Evolutionary conservation across 2,113 vertebrate species (phyloP), one percentile per base, ranked within the genome.

Genomic region (Platichthys flesus): DNA sequence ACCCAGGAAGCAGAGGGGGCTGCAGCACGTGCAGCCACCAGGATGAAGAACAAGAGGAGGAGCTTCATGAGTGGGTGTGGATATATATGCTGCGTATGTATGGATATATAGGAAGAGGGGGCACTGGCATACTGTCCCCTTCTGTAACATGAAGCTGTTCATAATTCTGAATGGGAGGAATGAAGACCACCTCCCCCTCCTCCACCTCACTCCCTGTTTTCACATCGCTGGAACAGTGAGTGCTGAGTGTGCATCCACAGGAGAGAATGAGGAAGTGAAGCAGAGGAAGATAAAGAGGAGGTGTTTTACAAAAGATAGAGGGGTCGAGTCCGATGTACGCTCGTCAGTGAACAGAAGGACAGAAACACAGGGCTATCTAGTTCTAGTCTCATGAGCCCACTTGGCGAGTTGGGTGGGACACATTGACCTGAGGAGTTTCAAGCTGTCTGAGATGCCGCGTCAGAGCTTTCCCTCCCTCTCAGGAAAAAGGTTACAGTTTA

Each of bases 11-110:
- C 62, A 42, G 18, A 28, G 65, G 55, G 65, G 61, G 49, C 60
- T 73, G 9, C 31, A 49, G 70, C 78, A 92, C 55, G 58, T 83
- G 82, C 62, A 24, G 0, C 15, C 0, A 12, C 4, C 18, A 2
- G 63, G 51, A 58, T 8, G 3, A 26, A 47, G 62, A 71, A 83
- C 81, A 86, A 37, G 77, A 83, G 85, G 83, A 57, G 85, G 88
- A 67, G 79, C 82, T 62, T 67, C 47, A 31, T 24, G 23, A 31
- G 8, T 16, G 26, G 10, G 69, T 47, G 72, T 70, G 67, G 8
- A 15, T 14, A 1, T 28, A 47, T 26, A 56, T 42, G 35, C 31
- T 62, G 60, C 31, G 5, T 31, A 31, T 31, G 31, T 15, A 51
- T n/a, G 57, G 35, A 60, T 54, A 47, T 45, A 55, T 47, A 14